Conservation (phyloP, 2,888 invertebrate genomes). For the Neocrepidodera transversa region DNA sequence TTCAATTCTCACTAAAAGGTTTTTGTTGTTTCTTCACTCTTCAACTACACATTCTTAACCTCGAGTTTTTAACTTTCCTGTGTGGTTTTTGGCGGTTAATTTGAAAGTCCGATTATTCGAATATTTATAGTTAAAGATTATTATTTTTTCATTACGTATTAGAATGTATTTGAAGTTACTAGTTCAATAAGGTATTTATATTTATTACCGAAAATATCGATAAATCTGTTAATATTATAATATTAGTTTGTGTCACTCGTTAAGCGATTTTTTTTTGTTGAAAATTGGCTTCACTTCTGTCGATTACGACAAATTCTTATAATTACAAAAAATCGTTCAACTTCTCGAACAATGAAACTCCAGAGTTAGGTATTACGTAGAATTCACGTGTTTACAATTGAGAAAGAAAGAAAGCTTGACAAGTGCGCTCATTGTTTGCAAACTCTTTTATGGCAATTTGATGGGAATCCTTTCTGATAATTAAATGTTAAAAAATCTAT, state of each 20-base stretch:
- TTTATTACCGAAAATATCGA: no score
- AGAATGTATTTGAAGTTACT: no score
- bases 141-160: neutral
- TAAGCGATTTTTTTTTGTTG: no score
- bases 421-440: conserved; percentile 29
- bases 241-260: no score
- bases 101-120: conserved; percentile 27
- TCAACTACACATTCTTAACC: conserved; percentile 39
- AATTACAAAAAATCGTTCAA: neutral
- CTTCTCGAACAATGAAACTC: neutral
- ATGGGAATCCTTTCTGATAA: conserved; percentile 16
- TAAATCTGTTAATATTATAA: no score
- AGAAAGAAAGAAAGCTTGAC: conserved; percentile 14
- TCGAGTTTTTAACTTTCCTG: conserved; percentile 9
- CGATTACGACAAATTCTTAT: no score
- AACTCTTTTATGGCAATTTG: conserved; percentile 28
- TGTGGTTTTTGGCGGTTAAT: conserved; percentile 8
- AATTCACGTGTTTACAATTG: conserved; percentile 1
- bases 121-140: neutral
- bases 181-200: no score
- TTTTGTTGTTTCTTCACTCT: conserved; percentile 57
- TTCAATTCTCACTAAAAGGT: conserved; percentile 60
- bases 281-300: no score
- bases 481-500: conserved; percentile 25
- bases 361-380: no score